A percentile compares a stretch with the other conserved stretches of the same genome.
Conservation (phyloP, 2,888 invertebrate species). For the Clitarchus hookeri region DNA sequence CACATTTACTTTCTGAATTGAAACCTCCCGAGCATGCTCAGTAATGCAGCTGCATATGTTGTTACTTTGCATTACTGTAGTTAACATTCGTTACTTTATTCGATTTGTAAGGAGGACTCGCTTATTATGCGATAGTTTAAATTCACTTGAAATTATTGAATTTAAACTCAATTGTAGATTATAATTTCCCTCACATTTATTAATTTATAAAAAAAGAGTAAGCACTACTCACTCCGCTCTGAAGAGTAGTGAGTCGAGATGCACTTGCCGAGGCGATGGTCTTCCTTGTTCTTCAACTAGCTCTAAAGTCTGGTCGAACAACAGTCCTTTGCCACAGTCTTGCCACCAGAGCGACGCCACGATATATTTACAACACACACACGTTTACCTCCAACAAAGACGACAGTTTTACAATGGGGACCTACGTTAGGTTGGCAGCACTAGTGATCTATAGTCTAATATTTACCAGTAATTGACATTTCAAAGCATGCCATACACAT, state of each 20-base stretch:
- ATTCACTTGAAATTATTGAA: no score
- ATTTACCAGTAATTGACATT: neutral
- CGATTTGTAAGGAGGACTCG: no score
- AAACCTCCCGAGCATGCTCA: no score
- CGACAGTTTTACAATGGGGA: neutral
- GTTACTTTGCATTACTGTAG: no score
- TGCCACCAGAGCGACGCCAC: neutral
- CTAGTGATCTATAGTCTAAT: neutral
- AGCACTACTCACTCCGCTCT: neutral
- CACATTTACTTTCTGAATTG: no score
- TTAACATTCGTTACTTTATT: no score
- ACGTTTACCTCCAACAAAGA: neutral
- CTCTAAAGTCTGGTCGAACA: neutral
- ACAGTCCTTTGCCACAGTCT: neutral
- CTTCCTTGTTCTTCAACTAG: neutral
- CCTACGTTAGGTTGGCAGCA: neutral
- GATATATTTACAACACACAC: neutral
- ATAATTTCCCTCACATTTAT: no score
- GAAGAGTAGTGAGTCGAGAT: neutral
- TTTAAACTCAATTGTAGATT: no score
- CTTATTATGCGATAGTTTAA: no score
- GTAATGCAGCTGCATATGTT: no score
- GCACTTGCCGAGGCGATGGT: neutral
- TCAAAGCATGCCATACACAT: slow-evolving; percentile 14
- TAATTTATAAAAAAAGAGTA: no score